Conservation (phyloP, 2,113 vertebrate species). For the Epinephelus fuscoguttatus region DNA sequence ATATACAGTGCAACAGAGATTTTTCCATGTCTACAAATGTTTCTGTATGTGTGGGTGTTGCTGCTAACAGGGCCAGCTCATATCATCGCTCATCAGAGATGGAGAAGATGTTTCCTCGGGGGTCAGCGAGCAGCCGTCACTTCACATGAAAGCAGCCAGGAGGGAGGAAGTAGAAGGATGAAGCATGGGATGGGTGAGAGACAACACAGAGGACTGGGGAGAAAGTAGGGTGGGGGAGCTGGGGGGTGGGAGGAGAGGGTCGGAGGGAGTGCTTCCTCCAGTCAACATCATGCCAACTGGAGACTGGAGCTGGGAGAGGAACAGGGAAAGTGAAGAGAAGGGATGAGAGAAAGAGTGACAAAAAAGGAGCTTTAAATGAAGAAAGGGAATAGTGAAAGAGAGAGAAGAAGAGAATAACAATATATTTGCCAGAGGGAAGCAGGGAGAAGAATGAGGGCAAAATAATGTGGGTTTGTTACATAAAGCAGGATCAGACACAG, state of each 20-base stretch:
- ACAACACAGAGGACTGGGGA: conserved; percentile 17
- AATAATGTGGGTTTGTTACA: conserved; percentile 58
- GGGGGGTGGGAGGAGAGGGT: neutral
- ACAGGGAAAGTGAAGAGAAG: neutral
- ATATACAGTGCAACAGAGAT: neutral
- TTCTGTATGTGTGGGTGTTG: conserved; percentile 1
- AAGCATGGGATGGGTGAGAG: conserved; percentile 38
- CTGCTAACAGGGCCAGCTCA: conserved; percentile 45
- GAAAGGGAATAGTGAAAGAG: neutral
- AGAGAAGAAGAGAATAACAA: conserved; percentile 20
- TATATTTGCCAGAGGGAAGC: conserved; percentile 25
- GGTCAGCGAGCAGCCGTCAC: conserved; percentile 66
- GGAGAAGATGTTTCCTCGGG: conserved; percentile 66
- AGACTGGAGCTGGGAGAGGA: neutral
- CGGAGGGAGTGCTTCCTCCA: neutral
- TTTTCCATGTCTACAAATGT: conserved; percentile 5
- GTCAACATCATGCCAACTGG: neutral
- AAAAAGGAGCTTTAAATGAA: neutral
- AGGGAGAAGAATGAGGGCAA: conserved; percentile 39
- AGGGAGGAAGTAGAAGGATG: conserved; percentile 25
- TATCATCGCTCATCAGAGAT: conserved; percentile 57
- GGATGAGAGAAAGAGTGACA: neutral
- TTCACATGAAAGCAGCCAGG: conserved; percentile 65
- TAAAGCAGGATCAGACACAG: conserved; percentile 61
- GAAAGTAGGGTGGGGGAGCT: neutral